Conservation (phyloP, 2,888 invertebrate species). For the Eulithis testata region DNA sequence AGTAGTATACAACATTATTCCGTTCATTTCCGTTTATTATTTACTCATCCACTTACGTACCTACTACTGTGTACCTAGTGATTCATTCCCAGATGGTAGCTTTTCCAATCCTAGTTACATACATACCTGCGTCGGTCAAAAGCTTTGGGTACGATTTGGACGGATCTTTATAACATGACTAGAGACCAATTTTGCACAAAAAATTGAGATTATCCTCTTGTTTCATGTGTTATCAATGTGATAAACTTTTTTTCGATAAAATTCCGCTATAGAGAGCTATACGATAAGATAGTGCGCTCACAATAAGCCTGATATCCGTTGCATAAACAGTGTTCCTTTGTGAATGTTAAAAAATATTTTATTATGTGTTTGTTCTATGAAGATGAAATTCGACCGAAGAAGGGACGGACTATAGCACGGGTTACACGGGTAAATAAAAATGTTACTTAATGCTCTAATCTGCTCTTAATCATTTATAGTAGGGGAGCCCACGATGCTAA, state of each 20-base stretch:
- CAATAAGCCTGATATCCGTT: conserved; percentile 21
- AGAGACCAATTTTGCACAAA: neutral
- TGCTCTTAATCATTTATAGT: neutral
- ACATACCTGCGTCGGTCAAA: too few relatives aligned
- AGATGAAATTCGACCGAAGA: conserved; percentile 30
- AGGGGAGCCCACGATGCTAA: too few relatives aligned
- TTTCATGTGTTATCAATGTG: conserved; percentile 38
- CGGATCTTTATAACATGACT: too few relatives aligned
- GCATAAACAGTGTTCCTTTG: conserved; percentile 18
- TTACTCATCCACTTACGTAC: too few relatives aligned
- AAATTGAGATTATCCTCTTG: conserved; percentile 38
- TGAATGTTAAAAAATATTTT: conserved; percentile 11
- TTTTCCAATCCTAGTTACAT: too few relatives aligned
- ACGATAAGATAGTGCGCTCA: conserved; percentile 27
- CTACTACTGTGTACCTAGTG: too few relatives aligned
- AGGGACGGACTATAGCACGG: conserved; percentile 8
- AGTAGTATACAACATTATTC: conserved; percentile 3
- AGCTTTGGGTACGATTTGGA: too few relatives aligned
- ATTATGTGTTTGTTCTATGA: conserved; percentile 32
- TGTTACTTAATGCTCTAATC: neutral
- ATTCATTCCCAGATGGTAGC: too few relatives aligned
- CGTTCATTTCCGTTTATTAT: neutral
- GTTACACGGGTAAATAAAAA: conserved; percentile 15
- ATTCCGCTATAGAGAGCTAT: conserved; percentile 24
- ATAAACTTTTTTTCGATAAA: conserved; percentile 41